These are phyloP conservation scores for Aramus guarauna DNA, from an alignment of 2,113 vertebrate genomes.

Conservation along the genomic window DNA sequence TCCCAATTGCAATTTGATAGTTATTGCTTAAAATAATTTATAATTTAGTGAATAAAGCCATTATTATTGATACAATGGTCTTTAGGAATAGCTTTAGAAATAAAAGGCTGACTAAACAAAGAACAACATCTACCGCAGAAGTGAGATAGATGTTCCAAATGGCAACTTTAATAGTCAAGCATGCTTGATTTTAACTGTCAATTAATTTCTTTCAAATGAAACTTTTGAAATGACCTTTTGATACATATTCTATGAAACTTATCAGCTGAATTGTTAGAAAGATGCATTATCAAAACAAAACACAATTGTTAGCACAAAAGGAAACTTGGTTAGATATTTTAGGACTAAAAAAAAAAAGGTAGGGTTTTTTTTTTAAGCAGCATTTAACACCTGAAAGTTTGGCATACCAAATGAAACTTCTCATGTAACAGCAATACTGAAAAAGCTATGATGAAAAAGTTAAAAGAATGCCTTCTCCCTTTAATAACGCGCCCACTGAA, in stretches of 20 bases:
- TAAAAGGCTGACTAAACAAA: conserved; percentile 11
- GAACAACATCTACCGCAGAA: neutral
- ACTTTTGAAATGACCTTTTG: neutral
- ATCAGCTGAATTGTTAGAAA: neutral
- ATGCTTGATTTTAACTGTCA: neutral
- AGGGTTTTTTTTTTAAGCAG: neutral
- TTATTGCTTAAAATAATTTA: neutral
- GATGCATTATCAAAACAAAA: neutral
- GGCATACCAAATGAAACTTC: neutral
- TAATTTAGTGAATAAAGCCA: neutral
- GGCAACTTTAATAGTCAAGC: neutral
- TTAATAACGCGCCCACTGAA: neutral
- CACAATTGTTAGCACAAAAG: neutral
- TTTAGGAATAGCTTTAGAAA: conserved; percentile 11
- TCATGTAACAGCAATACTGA: neutral
- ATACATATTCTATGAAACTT: neutral
- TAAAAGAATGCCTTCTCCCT: neutral
- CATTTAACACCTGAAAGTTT: neutral
- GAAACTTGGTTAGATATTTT: neutral
- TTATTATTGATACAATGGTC: neutral
- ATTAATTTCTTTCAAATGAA: neutral
- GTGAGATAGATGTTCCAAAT: neutral
- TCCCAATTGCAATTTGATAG: neutral
- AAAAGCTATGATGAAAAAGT: neutral
- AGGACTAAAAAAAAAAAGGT: neutral